Evolutionary conservation across 2,797 vertebrate genomes (phyloP), one percentile per base, ranked within the genome.

Genomic region (Syngnathus rostellatus): DNA sequence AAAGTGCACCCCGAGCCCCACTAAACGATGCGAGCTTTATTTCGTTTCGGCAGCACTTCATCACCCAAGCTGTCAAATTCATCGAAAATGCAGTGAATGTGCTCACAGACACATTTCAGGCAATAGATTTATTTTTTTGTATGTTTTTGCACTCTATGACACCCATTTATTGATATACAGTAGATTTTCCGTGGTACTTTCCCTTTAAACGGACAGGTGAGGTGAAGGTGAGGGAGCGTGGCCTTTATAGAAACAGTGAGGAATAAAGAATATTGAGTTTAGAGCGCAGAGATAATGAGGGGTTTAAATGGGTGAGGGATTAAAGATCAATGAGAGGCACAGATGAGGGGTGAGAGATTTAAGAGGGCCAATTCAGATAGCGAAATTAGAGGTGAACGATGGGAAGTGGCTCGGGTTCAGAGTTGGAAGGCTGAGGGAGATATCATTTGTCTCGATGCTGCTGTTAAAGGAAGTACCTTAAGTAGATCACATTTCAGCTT

Each of bases 281-380:
- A 63, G 73, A 77, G 75, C 64, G 66, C 55, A 65, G 70, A 68
- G 83, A 85, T 86, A 78, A 81, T 81, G 81, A 81, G 68, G 75
- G 71, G 74, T 75, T 68, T 70, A 57, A 70, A 62, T 37, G 62
- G 73, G 72, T 68, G 62, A 80, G 67, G 77, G 78, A 75, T 76
- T 76, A 74, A 77, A 75, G 76, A 82, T 85, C 80, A 82, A 81
- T 80, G 77, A 77, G 68, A 75, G 68, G 8, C 21, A 68, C 62
- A 70, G 68, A 73, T 68, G 74, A 74, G 60, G 64, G 76, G 51
- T 45, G 74, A 73, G 68, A 81, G 75, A 76, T 80, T 74, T 67
- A 72, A 78, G 71, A 80, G 74, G 76, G 66, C 66, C 63, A 59
- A 37, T 67, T 72, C 74, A 68, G 80, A 86, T 83, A 78, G 78